A percentile compares a stretch with the other conserved stretches of the same genome.
Evolutionary conservation across 2,113 vertebrate genomes (phyloP).

Genomic region (Phoxinus phoxinus): DNA sequence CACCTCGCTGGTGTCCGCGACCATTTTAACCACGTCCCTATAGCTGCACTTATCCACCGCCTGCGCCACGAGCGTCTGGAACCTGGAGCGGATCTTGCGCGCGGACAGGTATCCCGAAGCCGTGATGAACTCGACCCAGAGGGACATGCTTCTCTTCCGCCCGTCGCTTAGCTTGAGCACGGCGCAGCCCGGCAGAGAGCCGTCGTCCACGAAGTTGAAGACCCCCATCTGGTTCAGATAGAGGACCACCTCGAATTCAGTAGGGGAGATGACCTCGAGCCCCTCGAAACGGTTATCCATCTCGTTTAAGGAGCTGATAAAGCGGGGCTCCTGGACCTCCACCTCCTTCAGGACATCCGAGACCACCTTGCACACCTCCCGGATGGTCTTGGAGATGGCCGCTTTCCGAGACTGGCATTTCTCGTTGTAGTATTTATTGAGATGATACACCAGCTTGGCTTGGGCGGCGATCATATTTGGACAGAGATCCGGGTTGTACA

Average conservation of each 20-base stretch:
- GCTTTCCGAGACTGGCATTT: slow-evolving; percentile 98
- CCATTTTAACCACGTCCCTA: slow-evolving; percentile 97
- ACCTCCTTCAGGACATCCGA: slow-evolving; percentile 98
- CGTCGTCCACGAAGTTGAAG: slow-evolving; percentile 99
- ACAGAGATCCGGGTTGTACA: slow-evolving; percentile 99
- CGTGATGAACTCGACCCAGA: slow-evolving; percentile 99
- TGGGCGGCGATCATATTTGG: slow-evolving; percentile 99
- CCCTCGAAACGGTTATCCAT: slow-evolving; percentile 99
- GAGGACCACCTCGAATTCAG: slow-evolving; percentile 97
- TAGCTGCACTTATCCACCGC: slow-evolving; percentile 99
- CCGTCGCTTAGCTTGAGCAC: slow-evolving; percentile 98
- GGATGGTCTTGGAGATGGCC: slow-evolving; percentile 96
- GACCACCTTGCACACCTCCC: slow-evolving; percentile 99
- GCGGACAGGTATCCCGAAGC: slow-evolving; percentile 98
- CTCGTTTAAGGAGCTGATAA: slow-evolving; percentile 98
- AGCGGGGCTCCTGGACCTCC: slow-evolving; percentile 98
- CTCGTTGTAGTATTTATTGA: slow-evolving; percentile 99
- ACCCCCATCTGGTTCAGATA: slow-evolving; percentile 99
- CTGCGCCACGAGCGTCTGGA: slow-evolving; percentile 98
- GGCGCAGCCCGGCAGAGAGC: slow-evolving; percentile 97
- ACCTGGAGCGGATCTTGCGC: slow-evolving; percentile 96
- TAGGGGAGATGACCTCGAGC: slow-evolving; percentile 95
- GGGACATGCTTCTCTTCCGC: slow-evolving; percentile 98
- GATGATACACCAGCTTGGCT: slow-evolving; percentile 98
- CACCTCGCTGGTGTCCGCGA: slow-evolving; percentile 98